Evolutionary conservation across 2,888 invertebrate species (phyloP).

Genomic region (Ophion ventricosus): DNA sequence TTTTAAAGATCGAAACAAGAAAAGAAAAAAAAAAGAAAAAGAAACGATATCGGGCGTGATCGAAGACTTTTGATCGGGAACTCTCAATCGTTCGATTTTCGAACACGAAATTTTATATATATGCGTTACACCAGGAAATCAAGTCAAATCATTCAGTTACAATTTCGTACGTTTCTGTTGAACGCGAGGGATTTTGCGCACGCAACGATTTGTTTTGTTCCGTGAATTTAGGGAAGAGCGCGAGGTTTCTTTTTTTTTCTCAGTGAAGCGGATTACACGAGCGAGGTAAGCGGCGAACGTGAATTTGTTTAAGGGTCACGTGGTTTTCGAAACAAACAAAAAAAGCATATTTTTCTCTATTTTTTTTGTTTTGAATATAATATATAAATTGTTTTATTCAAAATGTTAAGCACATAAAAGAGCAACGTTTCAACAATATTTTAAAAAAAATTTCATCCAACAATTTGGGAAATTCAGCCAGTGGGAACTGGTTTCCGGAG

Average conservation of each 20-base stretch:
- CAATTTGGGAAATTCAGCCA: too few species aligned
- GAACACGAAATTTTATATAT: conserved; percentile 72
- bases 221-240: not conserved
- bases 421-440: too few species aligned
- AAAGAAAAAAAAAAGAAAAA: not conserved
- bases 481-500: too few species aligned
- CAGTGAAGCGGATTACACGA: not conserved
- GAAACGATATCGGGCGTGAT: too few species aligned
- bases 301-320: not conserved
- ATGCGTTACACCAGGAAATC: conserved; percentile 82
- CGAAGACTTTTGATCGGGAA: too few species aligned
- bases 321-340: too few species aligned
- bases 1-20: not conserved
- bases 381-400: too few species aligned
- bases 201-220: not conserved
- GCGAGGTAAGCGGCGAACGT: not conserved
- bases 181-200: conserved; percentile 73
- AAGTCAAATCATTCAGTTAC: conserved; percentile 84
- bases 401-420: too few species aligned
- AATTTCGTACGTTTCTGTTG: conserved; percentile 83
- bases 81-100: not conserved
- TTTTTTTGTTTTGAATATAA: not conserved
- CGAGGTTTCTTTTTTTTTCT: conserved; percentile 4
- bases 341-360: not conserved
- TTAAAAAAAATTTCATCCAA: too few species aligned